phyloP scores from a whole-genome alignment of 2,113 vertebrate genomes.

The Cyanoramphus novaezelandiae region DNA sequence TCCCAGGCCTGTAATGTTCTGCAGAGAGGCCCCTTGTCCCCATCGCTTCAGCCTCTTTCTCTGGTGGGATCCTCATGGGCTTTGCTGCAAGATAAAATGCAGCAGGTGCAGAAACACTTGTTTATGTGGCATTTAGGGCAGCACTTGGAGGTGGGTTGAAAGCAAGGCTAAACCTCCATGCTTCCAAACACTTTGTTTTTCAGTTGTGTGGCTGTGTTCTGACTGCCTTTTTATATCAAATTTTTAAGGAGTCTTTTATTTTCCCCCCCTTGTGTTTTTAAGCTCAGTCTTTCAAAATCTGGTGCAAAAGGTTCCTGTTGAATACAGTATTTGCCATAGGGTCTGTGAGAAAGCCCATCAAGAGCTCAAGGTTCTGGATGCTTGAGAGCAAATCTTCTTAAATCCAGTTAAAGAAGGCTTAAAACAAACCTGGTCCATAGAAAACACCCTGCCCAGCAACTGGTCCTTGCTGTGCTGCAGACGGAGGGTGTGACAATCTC shows the following conservation, averaged over 20 bases:
- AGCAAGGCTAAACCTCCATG: background rate
- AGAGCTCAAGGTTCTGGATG: background rate
- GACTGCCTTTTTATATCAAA: background rate
- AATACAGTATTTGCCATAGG: rapidly evolving
- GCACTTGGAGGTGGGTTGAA: background rate
- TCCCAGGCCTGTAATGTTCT: background rate
- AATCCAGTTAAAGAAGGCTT: background rate
- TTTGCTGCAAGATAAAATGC: background rate
- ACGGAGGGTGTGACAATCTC: background rate
- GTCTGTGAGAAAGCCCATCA: background rate
- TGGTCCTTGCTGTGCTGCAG: background rate
- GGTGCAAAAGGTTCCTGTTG: background rate
- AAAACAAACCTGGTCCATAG: background rate
- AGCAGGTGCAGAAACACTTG: conserved; percentile 15
- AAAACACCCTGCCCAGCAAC: background rate
- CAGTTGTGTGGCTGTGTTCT: background rate
- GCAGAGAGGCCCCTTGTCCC: background rate
- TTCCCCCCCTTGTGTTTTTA: background rate
- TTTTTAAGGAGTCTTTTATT: background rate
- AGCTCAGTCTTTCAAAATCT: background rate
- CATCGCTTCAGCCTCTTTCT: background rate
- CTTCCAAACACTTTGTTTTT: background rate
- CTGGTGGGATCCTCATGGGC: background rate
- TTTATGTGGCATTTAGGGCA: background rate
- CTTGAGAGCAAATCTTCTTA: background rate